Conservation (phyloP, 92 coral and sea anemone genomes). For the Epizoanthus illoricatus region DNA sequence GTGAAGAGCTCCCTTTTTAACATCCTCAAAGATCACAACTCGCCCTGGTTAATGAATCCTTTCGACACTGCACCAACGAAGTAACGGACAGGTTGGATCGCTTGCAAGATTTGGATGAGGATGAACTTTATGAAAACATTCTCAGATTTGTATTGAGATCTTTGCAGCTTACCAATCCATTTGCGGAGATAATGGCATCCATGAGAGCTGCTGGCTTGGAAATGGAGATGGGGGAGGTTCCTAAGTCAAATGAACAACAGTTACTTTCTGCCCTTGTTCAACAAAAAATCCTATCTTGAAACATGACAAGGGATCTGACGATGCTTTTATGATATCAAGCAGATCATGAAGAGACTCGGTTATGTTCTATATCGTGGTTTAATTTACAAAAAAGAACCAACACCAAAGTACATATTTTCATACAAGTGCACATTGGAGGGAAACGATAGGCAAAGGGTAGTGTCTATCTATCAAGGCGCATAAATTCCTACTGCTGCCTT, state of each 20-base stretch:
- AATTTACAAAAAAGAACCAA: constrained; percentile 19
- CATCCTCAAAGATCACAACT: background rate
- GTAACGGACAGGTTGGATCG: background rate
- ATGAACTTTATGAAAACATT: background rate
- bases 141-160: background rate
- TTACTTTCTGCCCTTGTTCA: background rate
- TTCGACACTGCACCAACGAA: background rate
- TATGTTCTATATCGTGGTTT: constrained; percentile 24
- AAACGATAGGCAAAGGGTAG: too few relatives aligned
- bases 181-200: background rate
- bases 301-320: constrained; percentile 14
- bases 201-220: background rate
- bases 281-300: background rate
- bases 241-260: too few relatives aligned
- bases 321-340: background rate
- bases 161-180: background rate
- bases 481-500: too few relatives aligned
- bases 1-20: background rate
- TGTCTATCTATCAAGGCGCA: too few relatives aligned
- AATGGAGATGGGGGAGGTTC: background rate
- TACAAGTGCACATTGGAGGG: constrained; percentile 36
- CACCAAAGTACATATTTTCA: constrained; percentile 13
- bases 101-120: background rate
- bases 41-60: background rate
- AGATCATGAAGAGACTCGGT: constrained; percentile 26